Base-by-base conservation (phyloP, 2,888 invertebrate species). In the Sceliomorpha sp. region DNA sequence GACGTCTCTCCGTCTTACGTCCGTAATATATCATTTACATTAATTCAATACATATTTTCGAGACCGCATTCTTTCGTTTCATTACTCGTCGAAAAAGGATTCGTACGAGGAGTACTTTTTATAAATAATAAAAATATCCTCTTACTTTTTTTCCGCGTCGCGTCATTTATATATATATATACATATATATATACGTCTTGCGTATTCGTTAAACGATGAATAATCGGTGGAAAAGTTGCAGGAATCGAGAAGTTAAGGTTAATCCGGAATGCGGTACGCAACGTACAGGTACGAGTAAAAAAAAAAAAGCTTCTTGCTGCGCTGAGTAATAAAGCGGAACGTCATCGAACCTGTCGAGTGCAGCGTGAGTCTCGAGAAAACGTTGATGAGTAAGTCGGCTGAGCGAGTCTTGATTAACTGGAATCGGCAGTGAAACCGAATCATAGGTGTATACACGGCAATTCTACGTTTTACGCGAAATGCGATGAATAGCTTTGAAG, bases 291-390 rank as follows among this genome's bases (percentile, higher is more conserved):
- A 64, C n/a, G 10, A 29, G 39, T 31, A 44, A 53, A 55, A 53
- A 66, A 47, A 5, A 17, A 17, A 32, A 36, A 8, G 12, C n/a
- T 58, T 66, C 51, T 58, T 44, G 51, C 67, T 32, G 39, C 9
- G 53, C 50, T 62, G 62, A 68, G 37, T 60, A 68, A 56, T 62
- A n/a, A 56, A 44, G 17, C 32, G 32, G 58, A 20, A 45, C 64
- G 60, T 60, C 55, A 60, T 47, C 53, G 9, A 29, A 40, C 48
- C 32, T n/a, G 20, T 20, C 10, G n/a, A 14, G 17, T 10, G 20
- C 14, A 20, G 10, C 8, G n/a, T 17, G 40, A 17, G 10, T 42
- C 5, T 6, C 50, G 36, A 60, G 51, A 59, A 59, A 53, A 40
- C 26, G 37, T 26, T 13, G 67, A 59, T 55, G 67, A 67, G 67